phyloP scores from a whole-genome alignment of 1,140 invertebrate species.

The Tigriopus japonicus region DNA sequence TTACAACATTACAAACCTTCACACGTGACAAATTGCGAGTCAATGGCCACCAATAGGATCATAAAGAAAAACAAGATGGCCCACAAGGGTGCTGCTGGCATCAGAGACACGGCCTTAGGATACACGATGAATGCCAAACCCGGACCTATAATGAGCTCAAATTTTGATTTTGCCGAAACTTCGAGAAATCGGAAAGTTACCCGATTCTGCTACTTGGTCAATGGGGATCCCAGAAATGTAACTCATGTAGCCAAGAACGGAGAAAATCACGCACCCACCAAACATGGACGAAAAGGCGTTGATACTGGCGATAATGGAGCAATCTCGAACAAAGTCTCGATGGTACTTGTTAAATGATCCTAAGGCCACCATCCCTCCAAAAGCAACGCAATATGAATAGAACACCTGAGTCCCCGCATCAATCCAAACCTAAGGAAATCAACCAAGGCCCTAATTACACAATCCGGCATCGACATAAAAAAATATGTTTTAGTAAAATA shows the following conservation, averaged over 20 bases:
- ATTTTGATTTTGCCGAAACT: too few species aligned
- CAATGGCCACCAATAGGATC: conserved; percentile 25
- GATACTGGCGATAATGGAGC: too few species aligned
- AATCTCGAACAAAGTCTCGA: too few species aligned
- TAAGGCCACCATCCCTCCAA: conserved; percentile 37
- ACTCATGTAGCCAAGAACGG: conserved; percentile 28
- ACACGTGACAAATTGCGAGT: conserved; percentile 18
- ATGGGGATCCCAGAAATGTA: conserved; percentile 24
- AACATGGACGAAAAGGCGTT: too few species aligned
- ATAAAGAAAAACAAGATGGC: conserved; percentile 26
- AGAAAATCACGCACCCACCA: conserved; percentile 37
- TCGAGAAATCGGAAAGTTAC: conserved; percentile 20
- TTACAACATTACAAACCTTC: not conserved
- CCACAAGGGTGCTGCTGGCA: conserved; percentile 26
- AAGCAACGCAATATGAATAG: conserved; percentile 33
- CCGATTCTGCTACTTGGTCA: conserved; percentile 24
- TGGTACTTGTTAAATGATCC: conserved; percentile 35
- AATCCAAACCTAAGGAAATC: conserved; percentile 23
- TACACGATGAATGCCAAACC: conserved; percentile 34
- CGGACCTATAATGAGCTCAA: too few species aligned
- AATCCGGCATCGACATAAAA: too few species aligned
- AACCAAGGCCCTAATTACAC: too few species aligned
- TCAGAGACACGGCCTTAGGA: conserved; percentile 25
- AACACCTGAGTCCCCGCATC: conserved; percentile 31
- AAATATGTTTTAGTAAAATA: too few species aligned